Conservation (phyloP, 1,140 invertebrate species). For the Periplaneta americana region DNA sequence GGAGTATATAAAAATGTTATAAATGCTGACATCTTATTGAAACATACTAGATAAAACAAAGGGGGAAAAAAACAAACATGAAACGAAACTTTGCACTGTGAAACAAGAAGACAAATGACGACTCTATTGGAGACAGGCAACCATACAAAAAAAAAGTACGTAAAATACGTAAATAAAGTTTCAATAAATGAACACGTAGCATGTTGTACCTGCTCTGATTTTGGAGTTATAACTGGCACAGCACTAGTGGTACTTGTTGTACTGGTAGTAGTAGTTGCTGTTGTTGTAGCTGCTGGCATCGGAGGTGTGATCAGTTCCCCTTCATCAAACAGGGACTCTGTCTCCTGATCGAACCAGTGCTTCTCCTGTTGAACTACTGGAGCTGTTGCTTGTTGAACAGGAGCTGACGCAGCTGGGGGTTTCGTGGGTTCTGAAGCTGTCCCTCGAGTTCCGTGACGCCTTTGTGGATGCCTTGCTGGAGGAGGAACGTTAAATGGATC, state of each 20-base stretch:
- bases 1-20: no score
- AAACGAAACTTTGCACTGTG: no score
- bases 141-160: no score
- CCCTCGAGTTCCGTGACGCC: neutral
- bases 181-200: no score
- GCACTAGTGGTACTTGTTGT: neutral
- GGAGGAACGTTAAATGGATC: conserved; percentile 9
- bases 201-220: neutral
- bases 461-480: conserved; percentile 27
- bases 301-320: conserved; percentile 29
- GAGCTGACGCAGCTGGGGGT: neutral
- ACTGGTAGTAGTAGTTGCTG: neutral
- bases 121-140: no score
- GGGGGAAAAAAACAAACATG: no score
- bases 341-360: conserved; percentile 46
- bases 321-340: conserved; percentile 43
- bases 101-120: no score
- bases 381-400: neutral
- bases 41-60: no score
- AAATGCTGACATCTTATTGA: no score
- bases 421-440: neutral
- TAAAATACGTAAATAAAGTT: no score
- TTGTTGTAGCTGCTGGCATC: conserved; percentile 3
- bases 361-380: conserved; percentile 20
- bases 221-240: neutral